These are phyloP conservation scores for Elephantulus edwardii DNA, from an alignment of 2,113 vertebrate species.

Conservation along the genomic window DNA sequence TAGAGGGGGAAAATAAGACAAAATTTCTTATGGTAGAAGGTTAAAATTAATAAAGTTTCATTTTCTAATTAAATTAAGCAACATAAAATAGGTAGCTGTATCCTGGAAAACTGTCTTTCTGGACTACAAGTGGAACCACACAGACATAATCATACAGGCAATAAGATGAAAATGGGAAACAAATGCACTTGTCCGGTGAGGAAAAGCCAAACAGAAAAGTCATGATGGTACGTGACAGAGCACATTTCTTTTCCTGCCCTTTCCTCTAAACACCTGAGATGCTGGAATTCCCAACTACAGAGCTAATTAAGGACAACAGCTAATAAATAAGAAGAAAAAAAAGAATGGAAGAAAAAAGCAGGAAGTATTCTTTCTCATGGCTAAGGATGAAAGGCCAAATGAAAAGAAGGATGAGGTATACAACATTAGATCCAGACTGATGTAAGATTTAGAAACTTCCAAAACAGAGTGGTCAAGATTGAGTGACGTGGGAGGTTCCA, in stretches of 20 bases:
- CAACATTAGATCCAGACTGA: fast-evolving
- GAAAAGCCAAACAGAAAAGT: no score
- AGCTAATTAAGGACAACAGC: background rate
- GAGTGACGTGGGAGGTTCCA: fast-evolving
- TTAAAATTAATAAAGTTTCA: background rate
- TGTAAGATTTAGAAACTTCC: fast-evolving
- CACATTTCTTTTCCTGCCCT: fast-evolving
- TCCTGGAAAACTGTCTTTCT: background rate
- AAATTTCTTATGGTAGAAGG: background rate
- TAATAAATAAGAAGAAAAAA: fast-evolving
- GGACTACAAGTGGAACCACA: background rate
- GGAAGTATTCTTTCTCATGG: fast-evolving
- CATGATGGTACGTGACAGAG: fast-evolving
- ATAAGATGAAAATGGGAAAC: fast-evolving
- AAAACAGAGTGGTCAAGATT: fast-evolving
- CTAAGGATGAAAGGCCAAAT: fast-evolving
- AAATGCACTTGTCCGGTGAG: fast-evolving
- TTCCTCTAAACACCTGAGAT: fast-evolving
- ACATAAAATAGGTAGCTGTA: background rate
- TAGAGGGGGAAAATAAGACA: no score
- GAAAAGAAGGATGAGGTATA: no score
- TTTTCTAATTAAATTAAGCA: background rate
- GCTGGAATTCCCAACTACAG: fast-evolving
- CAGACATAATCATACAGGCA: fast-evolving
- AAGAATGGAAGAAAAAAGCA: fast-evolving